Conservation (phyloP, 2,888 invertebrate species). For the Encarsia formosa region DNA sequence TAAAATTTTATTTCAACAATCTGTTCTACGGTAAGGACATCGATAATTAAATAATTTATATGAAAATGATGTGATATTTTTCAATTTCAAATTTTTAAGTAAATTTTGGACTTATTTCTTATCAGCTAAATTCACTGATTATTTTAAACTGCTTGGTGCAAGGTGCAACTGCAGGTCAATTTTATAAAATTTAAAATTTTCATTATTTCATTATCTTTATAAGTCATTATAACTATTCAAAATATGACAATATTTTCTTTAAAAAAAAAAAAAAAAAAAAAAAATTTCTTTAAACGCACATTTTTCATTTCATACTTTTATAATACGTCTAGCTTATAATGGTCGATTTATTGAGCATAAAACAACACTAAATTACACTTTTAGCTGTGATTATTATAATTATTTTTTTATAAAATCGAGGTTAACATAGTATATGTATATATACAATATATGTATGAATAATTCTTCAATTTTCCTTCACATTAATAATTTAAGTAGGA, state of each 20-base stretch:
- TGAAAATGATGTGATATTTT: too few species aligned
- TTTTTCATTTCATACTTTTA: conserved; percentile 1
- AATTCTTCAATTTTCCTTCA: conserved; percentile 14
- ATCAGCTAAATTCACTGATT: too few species aligned
- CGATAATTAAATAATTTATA: conserved; percentile 10
- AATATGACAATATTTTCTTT: too few species aligned
- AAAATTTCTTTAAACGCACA: neutral
- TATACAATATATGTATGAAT: conserved; percentile 1
- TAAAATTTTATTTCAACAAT: too few species aligned
- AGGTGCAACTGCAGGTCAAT: too few species aligned
- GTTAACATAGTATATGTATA: conserved; percentile 12
- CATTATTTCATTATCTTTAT: neutral
- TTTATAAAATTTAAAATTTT: too few species aligned
- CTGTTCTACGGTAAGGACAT: conserved; percentile 23
- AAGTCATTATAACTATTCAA: too few species aligned
- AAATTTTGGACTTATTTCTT: too few species aligned
- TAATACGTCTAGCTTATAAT: conserved; percentile 14
- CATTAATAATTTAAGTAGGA: conserved; percentile 22
- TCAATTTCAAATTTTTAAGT: too few species aligned
- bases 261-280: neutral
- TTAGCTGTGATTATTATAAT: conserved; percentile 5
- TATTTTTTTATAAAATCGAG: conserved; percentile 16
- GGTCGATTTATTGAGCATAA: conserved; percentile 18
- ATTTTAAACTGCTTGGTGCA: too few species aligned
- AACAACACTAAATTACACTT: conserved; percentile 20